phyloP scores from a whole-genome alignment of 92 coral and sea anemone species.

The Parazoanthus swiftii region DNA sequence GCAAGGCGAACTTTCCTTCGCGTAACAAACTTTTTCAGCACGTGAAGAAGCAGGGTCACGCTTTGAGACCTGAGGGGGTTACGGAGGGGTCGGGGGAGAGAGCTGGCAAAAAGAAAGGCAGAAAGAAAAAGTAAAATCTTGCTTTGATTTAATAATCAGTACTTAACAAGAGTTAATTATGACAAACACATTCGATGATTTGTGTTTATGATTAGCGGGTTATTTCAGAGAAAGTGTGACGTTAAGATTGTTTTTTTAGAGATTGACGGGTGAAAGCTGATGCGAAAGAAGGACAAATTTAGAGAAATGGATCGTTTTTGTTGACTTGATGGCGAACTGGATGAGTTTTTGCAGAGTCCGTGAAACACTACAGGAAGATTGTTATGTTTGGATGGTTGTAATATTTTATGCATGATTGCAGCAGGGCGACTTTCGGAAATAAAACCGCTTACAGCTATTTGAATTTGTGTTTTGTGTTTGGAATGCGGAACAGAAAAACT shows the following conservation, averaged over 20 bases:
- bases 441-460: background rate
- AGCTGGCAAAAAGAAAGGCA: slow-evolving; percentile 68
- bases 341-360: background rate
- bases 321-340: background rate
- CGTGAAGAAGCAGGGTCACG: slow-evolving; percentile 90
- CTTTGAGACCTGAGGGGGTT: slow-evolving; percentile 60
- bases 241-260: too few species aligned
- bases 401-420: slow-evolving; percentile 35
- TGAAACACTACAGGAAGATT: background rate
- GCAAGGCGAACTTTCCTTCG: slow-evolving; percentile 71
- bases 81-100: slow-evolving; percentile 42
- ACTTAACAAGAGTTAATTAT: background rate
- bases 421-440: background rate
- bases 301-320: background rate
- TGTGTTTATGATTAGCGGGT: slow-evolving; percentile 4
- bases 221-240: slow-evolving; percentile 6
- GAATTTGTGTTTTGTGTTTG: background rate
- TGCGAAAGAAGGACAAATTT: background rate
- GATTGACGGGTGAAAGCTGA: background rate
- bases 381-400: background rate
- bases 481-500: background rate
- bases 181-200: background rate
- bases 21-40: slow-evolving; percentile 94
- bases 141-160: background rate
- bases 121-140: slow-evolving; percentile 45